Base-by-base conservation (phyloP, 2,888 invertebrate genomes). In the Coenonympha arcania region DNA sequence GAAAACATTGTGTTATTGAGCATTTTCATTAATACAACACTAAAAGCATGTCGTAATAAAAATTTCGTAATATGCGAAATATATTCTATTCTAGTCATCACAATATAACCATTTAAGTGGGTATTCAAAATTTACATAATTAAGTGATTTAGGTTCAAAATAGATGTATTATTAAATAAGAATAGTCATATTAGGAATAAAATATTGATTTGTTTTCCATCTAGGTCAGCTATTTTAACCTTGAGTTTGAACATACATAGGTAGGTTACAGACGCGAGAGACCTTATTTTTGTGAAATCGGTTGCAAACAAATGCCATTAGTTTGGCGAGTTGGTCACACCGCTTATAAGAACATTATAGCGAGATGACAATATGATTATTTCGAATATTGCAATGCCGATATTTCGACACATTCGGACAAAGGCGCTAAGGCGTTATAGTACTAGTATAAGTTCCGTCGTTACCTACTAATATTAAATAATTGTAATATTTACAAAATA, bases 301-400 rank as follows among this genome's bases (percentile, higher is more conserved):
- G 41, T 26, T 18, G 16, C 28, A 41, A 18, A 6, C 4, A 18
- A 31, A 31, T 6, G 18, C 13, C 19, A 8, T 3, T 31, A 31
- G 13, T 31, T 43, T 31, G 31, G 20, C 34, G 5, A 16, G 4
- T 44, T 33, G n/a, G 44, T 44, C n/a, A 34, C 34, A 26, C 24
- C 44, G 22, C 26, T 44, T 44, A 44, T 26, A 44, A 44, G 18
- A 34, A 44, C 44, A 44, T 44, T 44, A 44, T 1, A 4, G 1
- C 8, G 15, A 33, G 16, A 34, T 34, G 24, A 24, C 34, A n/a
- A n/a, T n/a, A 34, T 34, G 22, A 44, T 34, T 34, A 34, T 34
- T 24, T 33, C 20, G 22, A 41, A 33, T 19, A 28, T 41, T 19
- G 19, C 43, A 22, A 22, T 22, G 28, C 3, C n/a, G 22, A 31